A percentile compares a stretch with the other conserved stretches of the same genome.
These are phyloP conservation scores for Leptoteleia sp. DNA, from an alignment of 1,140 invertebrate genomes.

Conservation along the genomic window DNA sequence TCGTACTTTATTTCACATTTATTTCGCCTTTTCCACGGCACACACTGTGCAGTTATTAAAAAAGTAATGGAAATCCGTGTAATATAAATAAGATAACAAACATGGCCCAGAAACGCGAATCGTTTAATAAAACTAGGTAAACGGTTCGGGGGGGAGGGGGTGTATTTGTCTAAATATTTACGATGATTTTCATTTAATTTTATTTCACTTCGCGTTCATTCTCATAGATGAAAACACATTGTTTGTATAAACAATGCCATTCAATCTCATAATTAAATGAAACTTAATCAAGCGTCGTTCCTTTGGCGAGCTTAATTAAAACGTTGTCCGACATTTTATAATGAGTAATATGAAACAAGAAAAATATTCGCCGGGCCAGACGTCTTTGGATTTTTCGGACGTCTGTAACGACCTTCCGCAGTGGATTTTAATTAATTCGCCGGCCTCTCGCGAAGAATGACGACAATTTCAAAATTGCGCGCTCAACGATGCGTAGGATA, in stretches of 20 bases:
- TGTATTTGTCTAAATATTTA: too few species aligned
- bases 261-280: slow-evolving; percentile 48
- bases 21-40: too few species aligned
- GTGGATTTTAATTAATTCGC: slow-evolving; percentile 47
- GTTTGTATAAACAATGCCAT: slow-evolving; percentile 36
- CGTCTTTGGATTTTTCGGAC: slow-evolving; percentile 27
- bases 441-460: slow-evolving; percentile 8
- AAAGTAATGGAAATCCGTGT: too few species aligned
- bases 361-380: slow-evolving; percentile 21
- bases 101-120: too few species aligned
- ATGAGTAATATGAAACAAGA: slow-evolving; percentile 24
- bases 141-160: too few species aligned
- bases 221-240: slow-evolving; percentile 29
- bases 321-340: slow-evolving; percentile 35
- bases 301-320: slow-evolving; percentile 44
- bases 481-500: slow-evolving; percentile 16
- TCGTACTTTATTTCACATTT: too few species aligned
- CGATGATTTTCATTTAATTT: too few species aligned
- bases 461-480: slow-evolving; percentile 12
- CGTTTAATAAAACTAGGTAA: too few species aligned
- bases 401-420: slow-evolving; percentile 17
- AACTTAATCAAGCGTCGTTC: slow-evolving; percentile 34
- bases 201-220: slow-evolving; percentile 24
- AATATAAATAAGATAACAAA: too few species aligned
- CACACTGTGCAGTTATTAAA: too few species aligned